A percentile compares a stretch with the other conserved stretches of the same genome.
Conservation (phyloP, 2,888 invertebrate species). For the Thecophora atra region DNA sequence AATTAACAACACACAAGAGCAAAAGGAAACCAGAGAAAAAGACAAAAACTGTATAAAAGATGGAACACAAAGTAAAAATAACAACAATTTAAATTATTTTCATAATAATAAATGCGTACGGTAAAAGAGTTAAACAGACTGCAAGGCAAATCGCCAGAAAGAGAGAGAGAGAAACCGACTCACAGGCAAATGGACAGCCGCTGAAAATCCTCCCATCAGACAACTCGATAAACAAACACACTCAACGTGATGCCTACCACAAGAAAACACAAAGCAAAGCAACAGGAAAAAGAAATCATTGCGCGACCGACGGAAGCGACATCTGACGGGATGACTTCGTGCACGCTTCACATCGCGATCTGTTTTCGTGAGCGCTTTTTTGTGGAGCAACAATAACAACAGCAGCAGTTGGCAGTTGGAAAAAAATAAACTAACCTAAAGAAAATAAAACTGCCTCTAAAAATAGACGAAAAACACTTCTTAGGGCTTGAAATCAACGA, state of each 20-base stretch:
- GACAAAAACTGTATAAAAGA: not conserved
- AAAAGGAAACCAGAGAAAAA: constrained; percentile 32
- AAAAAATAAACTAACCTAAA: not conserved
- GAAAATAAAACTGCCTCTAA: constrained; percentile 11
- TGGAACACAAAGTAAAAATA: constrained; percentile 40
- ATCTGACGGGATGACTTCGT: not conserved
- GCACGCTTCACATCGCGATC: not conserved
- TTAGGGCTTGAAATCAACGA: constrained; percentile 10
- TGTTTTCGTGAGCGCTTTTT: constrained; percentile 1
- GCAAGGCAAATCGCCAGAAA: not conserved
- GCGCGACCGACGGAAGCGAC: not conserved
- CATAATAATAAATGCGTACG: constrained; percentile 36
- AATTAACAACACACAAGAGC: constrained; percentile 18
- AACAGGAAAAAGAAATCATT: not conserved
- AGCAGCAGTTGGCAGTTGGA: constrained; percentile 7
- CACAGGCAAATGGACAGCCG: not conserved
- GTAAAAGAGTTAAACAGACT: not conserved
- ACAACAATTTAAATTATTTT: constrained; percentile 49
- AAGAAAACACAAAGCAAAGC: not conserved
- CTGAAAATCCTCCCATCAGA: not conserved
- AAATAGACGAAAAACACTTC: constrained; percentile 12
- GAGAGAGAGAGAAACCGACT: not conserved
- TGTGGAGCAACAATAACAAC: not conserved
- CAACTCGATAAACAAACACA: not conserved
- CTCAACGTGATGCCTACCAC: constrained; percentile 26